Percentiles rank a stretch among this genome's conserved stretches.
Evolutionary conservation across 2,113 vertebrate species (phyloP).

Genomic region (Vulpes ferrilata): DNA sequence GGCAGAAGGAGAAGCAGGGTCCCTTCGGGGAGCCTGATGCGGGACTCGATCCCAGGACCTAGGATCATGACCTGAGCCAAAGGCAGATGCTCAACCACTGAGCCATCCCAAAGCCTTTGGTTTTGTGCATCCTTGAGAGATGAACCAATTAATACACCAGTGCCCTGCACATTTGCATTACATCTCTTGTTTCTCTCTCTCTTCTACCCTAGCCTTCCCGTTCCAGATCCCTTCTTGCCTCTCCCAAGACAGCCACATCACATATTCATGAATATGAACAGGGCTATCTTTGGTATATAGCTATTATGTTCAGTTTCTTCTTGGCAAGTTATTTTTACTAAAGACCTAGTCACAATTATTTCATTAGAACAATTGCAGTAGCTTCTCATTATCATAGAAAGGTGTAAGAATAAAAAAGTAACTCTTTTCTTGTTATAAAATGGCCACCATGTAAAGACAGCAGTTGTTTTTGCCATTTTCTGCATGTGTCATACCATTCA

Average conservation of each 20-base stretch:
- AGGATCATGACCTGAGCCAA: too few relatives aligned
- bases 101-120: not conserved
- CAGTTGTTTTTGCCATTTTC: not conserved
- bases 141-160: not conserved
- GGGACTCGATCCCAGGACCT: too few relatives aligned
- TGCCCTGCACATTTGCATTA: not conserved
- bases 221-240: not conserved
- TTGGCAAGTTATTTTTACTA: not conserved
- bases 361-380: not conserved
- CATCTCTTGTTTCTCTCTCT: not conserved
- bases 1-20: too few relatives aligned
- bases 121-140: not conserved
- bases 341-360: not conserved
- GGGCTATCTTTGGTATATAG: not conserved
- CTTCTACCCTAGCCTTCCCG: not conserved
- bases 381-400: not conserved
- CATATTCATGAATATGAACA: fast-evolving
- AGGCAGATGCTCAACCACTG: too few relatives aligned
- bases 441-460: not conserved
- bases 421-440: not conserved
- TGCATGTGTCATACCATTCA: not conserved
- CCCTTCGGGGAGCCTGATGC: too few relatives aligned
- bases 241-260: not conserved
- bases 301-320: not conserved
- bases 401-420: not conserved